Conservation (phyloP, 2,113 vertebrate genomes). For the Machaerirhynchus nigripectus region DNA sequence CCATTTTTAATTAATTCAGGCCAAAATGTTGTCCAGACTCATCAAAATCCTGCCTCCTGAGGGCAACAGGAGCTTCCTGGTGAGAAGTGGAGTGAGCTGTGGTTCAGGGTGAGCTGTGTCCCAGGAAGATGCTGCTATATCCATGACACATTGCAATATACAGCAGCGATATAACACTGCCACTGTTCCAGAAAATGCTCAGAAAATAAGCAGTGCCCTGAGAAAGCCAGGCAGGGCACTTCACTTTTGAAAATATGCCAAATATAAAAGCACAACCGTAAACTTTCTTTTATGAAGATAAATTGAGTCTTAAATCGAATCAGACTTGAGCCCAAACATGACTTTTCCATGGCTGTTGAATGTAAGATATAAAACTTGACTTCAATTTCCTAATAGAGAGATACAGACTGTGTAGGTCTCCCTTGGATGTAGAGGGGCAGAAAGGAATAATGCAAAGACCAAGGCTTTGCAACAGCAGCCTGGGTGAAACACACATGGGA, state of each 20-base stretch:
- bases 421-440: not conserved
- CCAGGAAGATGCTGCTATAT: not conserved
- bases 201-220: not conserved
- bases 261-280: not conserved
- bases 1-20: not conserved
- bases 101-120: not conserved
- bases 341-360: not conserved
- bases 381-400: not conserved
- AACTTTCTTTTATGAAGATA: not conserved
- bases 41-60: not conserved
- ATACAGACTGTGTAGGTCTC: not conserved
- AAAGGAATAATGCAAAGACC: not conserved
- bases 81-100: not conserved
- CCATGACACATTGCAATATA: not conserved
- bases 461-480: not conserved
- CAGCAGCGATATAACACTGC: accelerated
- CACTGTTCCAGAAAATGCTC: not conserved
- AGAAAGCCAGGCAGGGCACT: not conserved
- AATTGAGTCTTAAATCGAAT: not conserved
- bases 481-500: not conserved
- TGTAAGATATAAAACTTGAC: not conserved
- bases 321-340: not conserved
- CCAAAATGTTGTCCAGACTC: not conserved
- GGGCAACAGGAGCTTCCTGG: not conserved
- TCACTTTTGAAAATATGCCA: not conserved